Conservation (phyloP, 2,113 vertebrate genomes). For the Scolopax mira region DNA sequence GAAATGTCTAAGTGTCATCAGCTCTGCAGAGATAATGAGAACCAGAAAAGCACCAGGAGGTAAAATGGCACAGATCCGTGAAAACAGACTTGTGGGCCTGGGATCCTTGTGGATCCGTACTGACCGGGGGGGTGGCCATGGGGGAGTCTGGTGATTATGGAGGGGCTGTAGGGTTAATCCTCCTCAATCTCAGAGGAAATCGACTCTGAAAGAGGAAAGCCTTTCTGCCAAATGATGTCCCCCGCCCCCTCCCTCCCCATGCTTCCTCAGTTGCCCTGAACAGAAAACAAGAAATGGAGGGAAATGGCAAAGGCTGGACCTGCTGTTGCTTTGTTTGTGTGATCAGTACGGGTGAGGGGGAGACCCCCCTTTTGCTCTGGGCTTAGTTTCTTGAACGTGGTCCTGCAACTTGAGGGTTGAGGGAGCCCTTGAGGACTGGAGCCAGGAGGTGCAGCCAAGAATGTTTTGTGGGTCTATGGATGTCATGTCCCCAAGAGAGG, state of each 20-base stretch:
- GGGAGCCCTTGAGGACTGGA: background rate
- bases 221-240: background rate
- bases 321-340: background rate
- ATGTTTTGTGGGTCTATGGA: accelerated
- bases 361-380: background rate
- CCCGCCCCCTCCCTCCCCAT: background rate
- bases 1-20: slow-evolving; percentile 38
- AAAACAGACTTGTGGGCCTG: background rate
- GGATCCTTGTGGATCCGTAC: accelerated
- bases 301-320: background rate
- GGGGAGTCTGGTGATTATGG: background rate
- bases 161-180: background rate
- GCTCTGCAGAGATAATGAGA: slow-evolving; percentile 34
- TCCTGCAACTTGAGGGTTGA: background rate
- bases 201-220: background rate
- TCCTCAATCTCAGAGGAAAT: background rate
- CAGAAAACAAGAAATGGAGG: background rate
- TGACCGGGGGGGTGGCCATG: background rate
- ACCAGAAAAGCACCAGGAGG: slow-evolving; percentile 1
- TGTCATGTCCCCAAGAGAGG: background rate
- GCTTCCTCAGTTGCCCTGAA: background rate
- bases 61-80: background rate
- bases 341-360: background rate
- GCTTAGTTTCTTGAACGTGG: background rate
- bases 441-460: background rate